Conservation (phyloP, 2,113 vertebrate species). For the Maccullochella peelii region DNA sequence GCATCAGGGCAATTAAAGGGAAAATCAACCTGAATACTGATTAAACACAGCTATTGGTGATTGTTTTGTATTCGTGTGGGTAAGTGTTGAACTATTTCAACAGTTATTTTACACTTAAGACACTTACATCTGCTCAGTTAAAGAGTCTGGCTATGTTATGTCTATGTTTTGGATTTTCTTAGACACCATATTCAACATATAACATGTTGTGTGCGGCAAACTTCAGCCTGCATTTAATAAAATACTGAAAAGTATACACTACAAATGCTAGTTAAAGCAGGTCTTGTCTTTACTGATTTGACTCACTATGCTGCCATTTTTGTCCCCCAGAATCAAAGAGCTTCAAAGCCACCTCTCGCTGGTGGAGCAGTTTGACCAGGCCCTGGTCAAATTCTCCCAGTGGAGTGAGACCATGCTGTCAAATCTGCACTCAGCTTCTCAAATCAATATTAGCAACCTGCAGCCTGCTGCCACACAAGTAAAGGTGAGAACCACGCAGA, state of each 20-base stretch:
- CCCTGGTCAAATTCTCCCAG: constrained; percentile 89
- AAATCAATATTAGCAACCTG: constrained; percentile 87
- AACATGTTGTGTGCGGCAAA: background rate
- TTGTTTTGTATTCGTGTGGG: background rate
- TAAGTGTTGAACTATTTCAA: background rate
- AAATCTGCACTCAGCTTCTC: constrained; percentile 86
- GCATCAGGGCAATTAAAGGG: too few species aligned
- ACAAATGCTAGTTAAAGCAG: background rate
- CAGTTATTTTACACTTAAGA: too few species aligned
- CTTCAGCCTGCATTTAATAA: background rate
- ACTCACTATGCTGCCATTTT: background rate
- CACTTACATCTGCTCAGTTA: background rate
- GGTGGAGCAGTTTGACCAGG: constrained; percentile 89
- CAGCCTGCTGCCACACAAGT: constrained; percentile 83
- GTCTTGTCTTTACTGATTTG: background rate
- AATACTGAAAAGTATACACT: background rate
- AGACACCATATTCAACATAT: background rate
- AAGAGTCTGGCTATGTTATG: background rate
- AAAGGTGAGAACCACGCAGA: constrained; percentile 84
- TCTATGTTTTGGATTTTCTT: background rate
- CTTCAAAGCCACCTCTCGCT: constrained; percentile 87
- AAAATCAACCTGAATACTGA: background rate
- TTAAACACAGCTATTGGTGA: background rate
- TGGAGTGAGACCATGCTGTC: constrained; percentile 92
- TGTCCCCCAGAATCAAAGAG: constrained; percentile 84